Conservation (phyloP, 2,888 invertebrate species). For the Prosopocoilus inquinatus region DNA sequence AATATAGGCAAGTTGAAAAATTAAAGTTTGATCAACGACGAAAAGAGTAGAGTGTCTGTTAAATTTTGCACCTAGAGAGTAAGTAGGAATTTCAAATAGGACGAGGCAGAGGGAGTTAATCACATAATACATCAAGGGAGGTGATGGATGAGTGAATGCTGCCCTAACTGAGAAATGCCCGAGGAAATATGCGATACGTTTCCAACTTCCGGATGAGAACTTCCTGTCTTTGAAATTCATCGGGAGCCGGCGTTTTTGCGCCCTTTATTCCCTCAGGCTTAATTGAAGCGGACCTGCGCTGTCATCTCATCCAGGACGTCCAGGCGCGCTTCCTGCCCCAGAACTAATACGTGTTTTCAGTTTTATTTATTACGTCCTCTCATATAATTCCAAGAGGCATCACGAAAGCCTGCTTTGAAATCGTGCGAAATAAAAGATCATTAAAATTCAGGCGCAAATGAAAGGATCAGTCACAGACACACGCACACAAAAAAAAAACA, state of each 20-base stretch:
- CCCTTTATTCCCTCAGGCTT: background rate
- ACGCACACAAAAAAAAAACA: too few species aligned
- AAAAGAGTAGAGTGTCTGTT: background rate
- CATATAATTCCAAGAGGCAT: too few species aligned
- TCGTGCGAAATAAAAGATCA: too few species aligned
- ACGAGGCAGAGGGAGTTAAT: conserved; percentile 15
- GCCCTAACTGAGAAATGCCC: background rate
- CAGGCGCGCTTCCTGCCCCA: background rate
- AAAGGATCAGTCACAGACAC: too few species aligned
- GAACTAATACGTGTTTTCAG: too few species aligned
- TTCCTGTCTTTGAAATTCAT: conserved; percentile 1
- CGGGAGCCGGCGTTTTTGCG: background rate
- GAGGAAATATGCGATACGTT: background rate
- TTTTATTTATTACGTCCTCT: too few species aligned
- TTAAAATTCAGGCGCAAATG: too few species aligned
- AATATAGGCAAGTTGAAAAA: too few species aligned
- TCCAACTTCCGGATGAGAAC: background rate
- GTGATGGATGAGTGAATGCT: conserved; percentile 18
- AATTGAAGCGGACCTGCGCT: background rate
- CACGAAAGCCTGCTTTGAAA: too few species aligned
- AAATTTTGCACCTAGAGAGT: background rate
- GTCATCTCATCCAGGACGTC: background rate
- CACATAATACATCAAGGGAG: conserved; percentile 19
- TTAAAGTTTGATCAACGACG: background rate
- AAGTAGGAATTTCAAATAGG: conserved; percentile 10